These are phyloP conservation scores for Megastigmus dorsalis DNA, from an alignment of 2,888 invertebrate species.

Conservation along the genomic window DNA sequence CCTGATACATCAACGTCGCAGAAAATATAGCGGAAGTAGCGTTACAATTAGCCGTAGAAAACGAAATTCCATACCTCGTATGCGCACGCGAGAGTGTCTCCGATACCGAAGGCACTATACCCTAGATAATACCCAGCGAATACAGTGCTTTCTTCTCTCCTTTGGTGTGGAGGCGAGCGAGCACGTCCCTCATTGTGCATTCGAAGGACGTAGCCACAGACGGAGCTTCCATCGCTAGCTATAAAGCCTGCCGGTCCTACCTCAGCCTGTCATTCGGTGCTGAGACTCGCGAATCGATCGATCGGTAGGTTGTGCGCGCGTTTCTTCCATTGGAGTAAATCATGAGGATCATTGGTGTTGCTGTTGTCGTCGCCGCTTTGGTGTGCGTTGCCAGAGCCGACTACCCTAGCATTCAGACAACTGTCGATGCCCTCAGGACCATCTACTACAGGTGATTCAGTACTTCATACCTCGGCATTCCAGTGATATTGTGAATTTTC, in stretches of 20 bases:
- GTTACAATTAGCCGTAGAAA: slow-evolving; percentile 52
- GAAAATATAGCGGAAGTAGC: slow-evolving; percentile 43
- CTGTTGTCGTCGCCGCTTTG: slow-evolving; percentile 61
- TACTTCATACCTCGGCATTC: neutral
- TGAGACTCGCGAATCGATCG: slow-evolving; percentile 70
- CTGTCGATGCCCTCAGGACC: slow-evolving; percentile 65
- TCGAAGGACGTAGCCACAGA: slow-evolving; percentile 26
- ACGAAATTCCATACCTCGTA: slow-evolving; percentile 55
- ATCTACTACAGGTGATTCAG: slow-evolving; percentile 69
- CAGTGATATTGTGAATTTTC: slow-evolving; percentile 26
- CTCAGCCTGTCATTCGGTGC: slow-evolving; percentile 71
- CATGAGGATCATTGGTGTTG: slow-evolving; percentile 67
- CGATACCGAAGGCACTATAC: slow-evolving; percentile 12
- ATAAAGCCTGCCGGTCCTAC: slow-evolving; percentile 71
- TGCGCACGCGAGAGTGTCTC: neutral
- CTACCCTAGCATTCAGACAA: slow-evolving; percentile 60
- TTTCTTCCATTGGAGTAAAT: slow-evolving; percentile 34
- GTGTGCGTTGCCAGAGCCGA: slow-evolving; percentile 57
- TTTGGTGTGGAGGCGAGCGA: slow-evolving; percentile 56
- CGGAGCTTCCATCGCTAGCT: slow-evolving; percentile 64
- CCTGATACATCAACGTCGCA: neutral
- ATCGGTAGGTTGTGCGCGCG: slow-evolving; percentile 54
- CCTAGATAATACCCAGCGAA: slow-evolving; percentile 60
- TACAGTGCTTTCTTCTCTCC: slow-evolving; percentile 70
- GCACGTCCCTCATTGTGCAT: slow-evolving; percentile 66